Percentiles rank a stretch among this genome's conserved stretches.
These are phyloP conservation scores for Proisotoma minuta DNA, from an alignment of 2,888 invertebrate species.

Conservation along the genomic window DNA sequence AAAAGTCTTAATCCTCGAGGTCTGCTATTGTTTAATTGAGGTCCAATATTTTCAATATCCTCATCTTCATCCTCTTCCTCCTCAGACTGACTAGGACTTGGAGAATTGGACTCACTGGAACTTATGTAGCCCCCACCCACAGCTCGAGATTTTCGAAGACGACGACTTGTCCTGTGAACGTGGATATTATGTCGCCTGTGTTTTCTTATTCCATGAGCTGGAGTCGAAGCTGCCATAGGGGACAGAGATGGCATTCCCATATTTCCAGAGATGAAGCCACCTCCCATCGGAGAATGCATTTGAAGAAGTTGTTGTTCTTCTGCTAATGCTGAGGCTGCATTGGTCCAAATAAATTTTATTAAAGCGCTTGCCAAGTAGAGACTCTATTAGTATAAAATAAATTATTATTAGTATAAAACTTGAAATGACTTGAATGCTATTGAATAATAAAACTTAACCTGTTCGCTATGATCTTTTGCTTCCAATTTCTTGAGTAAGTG, in stretches of 20 bases:
- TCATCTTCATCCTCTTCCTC: not conserved
- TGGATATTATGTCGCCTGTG: no score
- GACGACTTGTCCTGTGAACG: no score
- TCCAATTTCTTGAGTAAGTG: constrained; percentile 79
- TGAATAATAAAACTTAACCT: constrained; percentile 54
- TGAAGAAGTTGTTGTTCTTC: no score
- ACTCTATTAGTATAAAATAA: constrained; percentile 58
- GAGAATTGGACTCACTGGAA: not conserved
- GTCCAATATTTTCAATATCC: not conserved
- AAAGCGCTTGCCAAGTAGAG: constrained; percentile 82
- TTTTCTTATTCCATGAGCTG: no score
- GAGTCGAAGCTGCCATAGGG: no score
- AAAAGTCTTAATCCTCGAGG: not conserved
- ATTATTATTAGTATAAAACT: constrained; percentile 9
- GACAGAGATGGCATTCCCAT: no score
- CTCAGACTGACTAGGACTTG: not conserved
- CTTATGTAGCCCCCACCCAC: not conserved
- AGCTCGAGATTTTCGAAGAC: no score
- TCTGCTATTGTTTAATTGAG: not conserved
- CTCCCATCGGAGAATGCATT: not conserved
- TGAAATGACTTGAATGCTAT: constrained; percentile 12
- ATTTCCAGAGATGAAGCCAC: no score
- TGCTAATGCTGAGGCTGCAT: constrained; percentile 51
- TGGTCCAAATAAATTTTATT: constrained; percentile 86
- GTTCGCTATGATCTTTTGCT: constrained; percentile 87